Conservation (phyloP, 2,113 vertebrate genomes). For the Petrocephalus zakoni region DNA sequence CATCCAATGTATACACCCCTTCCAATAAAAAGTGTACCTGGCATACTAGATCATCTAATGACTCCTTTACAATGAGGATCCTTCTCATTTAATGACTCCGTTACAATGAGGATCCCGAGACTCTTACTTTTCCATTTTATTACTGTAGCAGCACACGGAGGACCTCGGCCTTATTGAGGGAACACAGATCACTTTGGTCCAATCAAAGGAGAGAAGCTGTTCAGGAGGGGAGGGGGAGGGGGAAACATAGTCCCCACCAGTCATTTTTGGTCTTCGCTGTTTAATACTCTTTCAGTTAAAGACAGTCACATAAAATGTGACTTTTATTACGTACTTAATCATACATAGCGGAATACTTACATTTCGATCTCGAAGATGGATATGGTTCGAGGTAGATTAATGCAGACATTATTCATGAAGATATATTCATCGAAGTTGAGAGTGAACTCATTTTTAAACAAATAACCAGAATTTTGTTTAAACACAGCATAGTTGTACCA, state of each 20-base stretch:
- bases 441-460: background rate
- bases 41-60: background rate
- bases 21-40: background rate
- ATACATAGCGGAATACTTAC: background rate
- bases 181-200: background rate
- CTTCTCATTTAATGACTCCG: background rate
- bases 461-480: slow-evolving; percentile 27
- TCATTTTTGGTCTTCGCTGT: background rate
- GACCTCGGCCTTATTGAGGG: background rate
- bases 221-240: no score
- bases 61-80: background rate
- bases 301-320: background rate
- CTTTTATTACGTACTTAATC: background rate
- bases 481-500: background rate
- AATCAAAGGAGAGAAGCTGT: background rate
- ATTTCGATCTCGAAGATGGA: background rate
- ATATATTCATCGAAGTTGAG: background rate
- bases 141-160: background rate
- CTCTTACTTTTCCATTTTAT: background rate
- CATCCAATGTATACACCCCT: background rate
- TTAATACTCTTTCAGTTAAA: background rate
- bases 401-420: background rate
- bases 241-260: background rate
- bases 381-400: background rate
- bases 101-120: background rate